Conservation (phyloP, 2,888 invertebrate species). For the Dryococelus australis region DNA sequence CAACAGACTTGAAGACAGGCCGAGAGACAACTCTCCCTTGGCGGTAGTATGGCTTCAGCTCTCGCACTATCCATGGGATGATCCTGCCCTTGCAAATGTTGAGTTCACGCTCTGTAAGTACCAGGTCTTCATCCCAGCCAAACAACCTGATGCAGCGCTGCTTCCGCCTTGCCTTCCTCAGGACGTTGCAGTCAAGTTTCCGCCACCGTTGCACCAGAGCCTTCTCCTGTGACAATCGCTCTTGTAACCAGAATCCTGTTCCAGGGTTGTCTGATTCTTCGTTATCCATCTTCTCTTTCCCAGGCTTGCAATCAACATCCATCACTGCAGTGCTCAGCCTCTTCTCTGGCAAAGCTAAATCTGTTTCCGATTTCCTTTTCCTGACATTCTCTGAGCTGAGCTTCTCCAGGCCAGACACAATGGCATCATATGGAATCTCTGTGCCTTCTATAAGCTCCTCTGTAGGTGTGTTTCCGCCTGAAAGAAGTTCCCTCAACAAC, state of each 20-base stretch:
- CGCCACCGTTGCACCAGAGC: not conserved
- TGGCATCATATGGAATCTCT: not conserved
- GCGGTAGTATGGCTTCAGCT: slow-evolving; percentile 20
- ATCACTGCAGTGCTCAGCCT: not conserved
- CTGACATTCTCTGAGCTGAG: not conserved
- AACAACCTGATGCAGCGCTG: not conserved
- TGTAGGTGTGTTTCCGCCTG: not conserved
- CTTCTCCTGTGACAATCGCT: not conserved
- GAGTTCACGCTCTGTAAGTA: not conserved
- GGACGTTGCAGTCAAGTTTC: not conserved
- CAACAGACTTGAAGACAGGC: not conserved
- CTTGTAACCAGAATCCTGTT: not conserved
- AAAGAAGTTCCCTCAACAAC: not conserved
- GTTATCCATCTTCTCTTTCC: not conserved
- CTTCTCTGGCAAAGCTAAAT: not conserved
- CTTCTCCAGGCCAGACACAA: not conserved
- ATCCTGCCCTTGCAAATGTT: slow-evolving; percentile 20
- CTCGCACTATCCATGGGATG: not conserved
- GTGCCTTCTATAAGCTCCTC: not conserved
- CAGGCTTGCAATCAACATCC: not conserved
- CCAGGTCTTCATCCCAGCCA: not conserved
- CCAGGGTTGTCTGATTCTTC: not conserved
- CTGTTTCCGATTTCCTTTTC: not conserved
- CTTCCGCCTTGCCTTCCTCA: slow-evolving; percentile 10
- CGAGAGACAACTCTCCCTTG: not conserved